Percentiles rank a stretch among this genome's conserved stretches.
Conservation (phyloP, 2,888 invertebrate genomes). For the Melangyna quadrimaculata region DNA sequence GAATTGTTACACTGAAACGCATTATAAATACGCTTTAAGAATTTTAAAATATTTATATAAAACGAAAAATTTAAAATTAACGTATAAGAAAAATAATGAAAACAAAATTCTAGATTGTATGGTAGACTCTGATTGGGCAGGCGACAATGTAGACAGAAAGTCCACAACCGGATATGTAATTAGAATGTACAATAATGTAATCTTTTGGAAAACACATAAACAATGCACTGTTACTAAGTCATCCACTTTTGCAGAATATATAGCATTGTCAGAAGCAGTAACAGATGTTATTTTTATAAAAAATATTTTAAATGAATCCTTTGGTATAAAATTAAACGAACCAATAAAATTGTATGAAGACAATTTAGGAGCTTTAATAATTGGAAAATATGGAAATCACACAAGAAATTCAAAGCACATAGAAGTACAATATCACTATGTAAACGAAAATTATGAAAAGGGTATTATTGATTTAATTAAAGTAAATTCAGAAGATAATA, state of each 20-base stretch:
- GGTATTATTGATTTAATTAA: constrained; percentile 74
- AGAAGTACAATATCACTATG: constrained; percentile 70
- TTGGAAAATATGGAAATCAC: constrained; percentile 49
- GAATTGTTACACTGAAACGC: constrained; percentile 74
- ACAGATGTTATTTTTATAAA: constrained; percentile 69
- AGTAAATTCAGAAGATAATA: constrained; percentile 73
- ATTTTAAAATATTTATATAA: constrained; percentile 75
- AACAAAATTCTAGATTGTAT: constrained; percentile 72
- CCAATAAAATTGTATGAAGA: constrained; percentile 75
- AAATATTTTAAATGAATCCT: neutral
- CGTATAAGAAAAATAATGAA: constrained; percentile 59
- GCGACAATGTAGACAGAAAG: constrained; percentile 72
- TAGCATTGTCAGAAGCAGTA: constrained; percentile 74
- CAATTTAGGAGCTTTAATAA: constrained; percentile 73
- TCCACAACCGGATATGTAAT: constrained; percentile 76
- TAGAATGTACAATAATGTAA: constrained; percentile 75
- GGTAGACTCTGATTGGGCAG: constrained; percentile 77
- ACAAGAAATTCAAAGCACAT: constrained; percentile 41
- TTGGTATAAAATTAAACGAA: constrained; percentile 42
- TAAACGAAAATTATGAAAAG: constrained; percentile 74
- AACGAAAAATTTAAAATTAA: constrained; percentile 73
- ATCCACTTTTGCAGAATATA: constrained; percentile 75
- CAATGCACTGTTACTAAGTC: constrained; percentile 75
- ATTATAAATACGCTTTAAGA: constrained; percentile 74
- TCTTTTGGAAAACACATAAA: constrained; percentile 76